phyloP scores from a whole-genome alignment of 2,888 invertebrate genomes.

The Scrobipalpa atriplicella region DNA sequence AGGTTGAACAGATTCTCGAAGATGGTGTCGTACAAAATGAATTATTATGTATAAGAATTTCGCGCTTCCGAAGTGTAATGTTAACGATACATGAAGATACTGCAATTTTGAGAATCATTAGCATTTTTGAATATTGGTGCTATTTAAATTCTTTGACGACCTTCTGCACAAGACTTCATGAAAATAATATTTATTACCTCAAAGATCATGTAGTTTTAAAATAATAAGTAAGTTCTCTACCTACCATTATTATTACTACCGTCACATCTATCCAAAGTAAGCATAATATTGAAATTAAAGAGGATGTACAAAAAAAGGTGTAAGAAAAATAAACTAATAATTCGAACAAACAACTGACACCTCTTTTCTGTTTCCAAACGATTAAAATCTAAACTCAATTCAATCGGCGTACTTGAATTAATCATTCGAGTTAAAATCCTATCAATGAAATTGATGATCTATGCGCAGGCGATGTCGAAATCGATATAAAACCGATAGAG shows the following conservation, averaged over 20 bases:
- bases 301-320: conserved; percentile 9
- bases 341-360: conserved; percentile 13
- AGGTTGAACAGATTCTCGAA: conserved; percentile 55
- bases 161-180: neutral
- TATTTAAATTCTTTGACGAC: neutral
- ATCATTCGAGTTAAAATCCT: conserved; percentile 61
- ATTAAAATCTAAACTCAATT: conserved; percentile 54
- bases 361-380: conserved; percentile 37
- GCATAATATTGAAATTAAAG: neutral
- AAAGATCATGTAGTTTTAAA: too few relatives aligned
- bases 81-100: conserved; percentile 38
- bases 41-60: conserved; percentile 54
- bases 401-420: conserved; percentile 58
- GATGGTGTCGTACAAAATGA: conserved; percentile 56
- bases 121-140: conserved; percentile 21
- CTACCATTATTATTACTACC: neutral
- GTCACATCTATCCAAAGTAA: neutral
- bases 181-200: too few relatives aligned
- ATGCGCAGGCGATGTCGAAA: conserved; percentile 61
- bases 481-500: conserved; percentile 62
- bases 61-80: conserved; percentile 50
- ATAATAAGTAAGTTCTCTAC: too few relatives aligned
- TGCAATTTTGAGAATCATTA: conserved; percentile 16
- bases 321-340: conserved; percentile 13
- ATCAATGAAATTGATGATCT: conserved; percentile 71